Evolutionary conservation across 2,113 vertebrate genomes (phyloP).

Genomic region (Fulmarus glacialis): DNA sequence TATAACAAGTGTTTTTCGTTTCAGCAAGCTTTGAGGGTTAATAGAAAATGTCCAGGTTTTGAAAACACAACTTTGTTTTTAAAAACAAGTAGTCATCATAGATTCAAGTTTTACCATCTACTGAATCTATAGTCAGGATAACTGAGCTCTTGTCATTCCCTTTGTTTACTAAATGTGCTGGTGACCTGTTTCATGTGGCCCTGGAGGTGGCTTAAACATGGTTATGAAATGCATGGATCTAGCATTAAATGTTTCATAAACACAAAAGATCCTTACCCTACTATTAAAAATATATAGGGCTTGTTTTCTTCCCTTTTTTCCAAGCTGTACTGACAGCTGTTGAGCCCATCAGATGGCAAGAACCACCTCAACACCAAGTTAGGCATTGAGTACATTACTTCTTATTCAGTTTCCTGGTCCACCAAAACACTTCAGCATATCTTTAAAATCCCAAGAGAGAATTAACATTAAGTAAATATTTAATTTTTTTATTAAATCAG

Average conservation of each 20-base stretch:
- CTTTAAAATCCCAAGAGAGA: not conserved
- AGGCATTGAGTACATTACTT: accelerated
- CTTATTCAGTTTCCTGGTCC: not conserved
- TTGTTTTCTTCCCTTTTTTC: not conserved
- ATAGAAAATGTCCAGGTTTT: not conserved
- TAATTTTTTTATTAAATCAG: not conserved
- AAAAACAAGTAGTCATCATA: not conserved
- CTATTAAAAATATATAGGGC: not conserved
- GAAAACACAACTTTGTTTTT: not conserved
- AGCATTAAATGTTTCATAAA: not conserved
- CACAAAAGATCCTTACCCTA: not conserved
- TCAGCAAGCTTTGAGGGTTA: not conserved
- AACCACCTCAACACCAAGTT: not conserved
- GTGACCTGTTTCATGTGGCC: not conserved
- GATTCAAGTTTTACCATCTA: not conserved
- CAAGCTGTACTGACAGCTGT: not conserved
- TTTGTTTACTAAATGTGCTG: not conserved
- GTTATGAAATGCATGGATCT: not conserved
- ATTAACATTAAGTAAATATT: not conserved
- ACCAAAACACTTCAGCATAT: not conserved
- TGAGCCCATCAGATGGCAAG: not conserved
- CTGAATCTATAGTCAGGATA: not conserved
- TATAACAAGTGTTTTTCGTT: not conserved
- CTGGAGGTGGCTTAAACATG: not conserved
- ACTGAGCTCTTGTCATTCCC: not conserved